Evolutionary conservation across 2,888 invertebrate species (phyloP).

Genomic region (Agriopis leucophaearia): DNA sequence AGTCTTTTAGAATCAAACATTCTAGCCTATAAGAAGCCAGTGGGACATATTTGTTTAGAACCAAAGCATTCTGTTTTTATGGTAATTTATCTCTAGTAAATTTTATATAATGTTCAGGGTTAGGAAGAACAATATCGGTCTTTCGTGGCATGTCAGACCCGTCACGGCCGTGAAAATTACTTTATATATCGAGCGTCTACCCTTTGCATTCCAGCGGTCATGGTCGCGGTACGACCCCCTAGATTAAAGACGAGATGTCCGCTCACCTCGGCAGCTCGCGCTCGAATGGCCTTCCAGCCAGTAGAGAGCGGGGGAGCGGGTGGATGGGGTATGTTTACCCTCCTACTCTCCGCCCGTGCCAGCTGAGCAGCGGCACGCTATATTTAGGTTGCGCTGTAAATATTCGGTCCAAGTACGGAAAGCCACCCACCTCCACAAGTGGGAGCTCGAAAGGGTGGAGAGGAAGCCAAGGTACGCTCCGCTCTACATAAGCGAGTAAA

Average conservation of each 20-base stretch:
- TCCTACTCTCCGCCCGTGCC: conserved; percentile 73
- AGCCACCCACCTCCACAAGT: conserved; percentile 53
- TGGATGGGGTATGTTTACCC: conserved; percentile 77
- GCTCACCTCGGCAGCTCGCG: conserved; percentile 72
- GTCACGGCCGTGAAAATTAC: conserved; percentile 72
- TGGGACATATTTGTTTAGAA: neutral
- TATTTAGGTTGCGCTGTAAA: conserved; percentile 87
- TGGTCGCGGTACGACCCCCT: conserved; percentile 69
- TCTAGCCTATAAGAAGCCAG: neutral
- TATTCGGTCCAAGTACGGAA: conserved; percentile 85
- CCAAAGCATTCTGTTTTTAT: neutral
- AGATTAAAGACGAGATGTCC: conserved; percentile 68
- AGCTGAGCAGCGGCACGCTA: conserved; percentile 85
- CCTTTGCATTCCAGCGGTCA: conserved; percentile 73
- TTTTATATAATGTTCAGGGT: neutral
- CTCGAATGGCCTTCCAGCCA: conserved; percentile 75
- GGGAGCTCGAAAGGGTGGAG: conserved; percentile 47
- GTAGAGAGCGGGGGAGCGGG: conserved; percentile 52
- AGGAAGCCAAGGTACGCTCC: conserved; percentile 54
- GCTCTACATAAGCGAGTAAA: conserved; percentile 78
- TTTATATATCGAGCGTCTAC: conserved; percentile 72
- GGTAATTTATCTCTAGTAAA: neutral
- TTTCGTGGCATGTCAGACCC: conserved; percentile 56
- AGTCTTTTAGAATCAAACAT: neutral
- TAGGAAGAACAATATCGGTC: conserved; percentile 46